Conservation (phyloP, 2,888 invertebrate genomes). For the Galeruca laticollis region DNA sequence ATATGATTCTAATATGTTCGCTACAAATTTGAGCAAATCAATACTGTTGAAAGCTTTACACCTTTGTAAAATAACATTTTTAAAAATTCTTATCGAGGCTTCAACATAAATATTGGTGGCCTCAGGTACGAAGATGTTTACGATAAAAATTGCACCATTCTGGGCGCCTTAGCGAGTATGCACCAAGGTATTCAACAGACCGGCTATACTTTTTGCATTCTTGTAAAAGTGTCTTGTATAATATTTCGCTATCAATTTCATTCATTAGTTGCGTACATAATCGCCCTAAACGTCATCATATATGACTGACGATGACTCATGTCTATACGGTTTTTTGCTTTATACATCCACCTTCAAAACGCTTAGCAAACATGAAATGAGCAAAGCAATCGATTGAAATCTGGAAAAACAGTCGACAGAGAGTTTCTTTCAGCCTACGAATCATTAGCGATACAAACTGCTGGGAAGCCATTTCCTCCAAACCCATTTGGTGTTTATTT, state of each 20-base stretch:
- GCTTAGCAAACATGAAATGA: neutral
- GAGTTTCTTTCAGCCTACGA: slow-evolving; percentile 11
- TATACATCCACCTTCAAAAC: too few species aligned
- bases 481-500: neutral
- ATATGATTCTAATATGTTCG: slow-evolving; percentile 18
- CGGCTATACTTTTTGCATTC: slow-evolving; percentile 8
- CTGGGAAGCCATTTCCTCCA: neutral
- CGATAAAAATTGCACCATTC: slow-evolving; percentile 18
- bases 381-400: neutral
- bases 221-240: too few species aligned
- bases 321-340: too few species aligned
- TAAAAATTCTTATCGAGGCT: slow-evolving; percentile 16
- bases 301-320: slow-evolving; percentile 2
- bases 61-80: neutral
- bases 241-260: too few species aligned
- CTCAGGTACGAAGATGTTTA: slow-evolving; percentile 16
- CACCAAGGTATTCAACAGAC: neutral
- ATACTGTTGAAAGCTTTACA: neutral
- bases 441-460: neutral
- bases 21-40: slow-evolving; percentile 16
- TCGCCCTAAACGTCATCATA: slow-evolving; percentile 20
- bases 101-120: slow-evolving; percentile 23
- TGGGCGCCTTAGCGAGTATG: neutral
- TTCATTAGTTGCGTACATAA: slow-evolving; percentile 9
- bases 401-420: neutral